Conservation (phyloP, 2,888 invertebrate genomes). For the Eubasilissa splendida region DNA sequence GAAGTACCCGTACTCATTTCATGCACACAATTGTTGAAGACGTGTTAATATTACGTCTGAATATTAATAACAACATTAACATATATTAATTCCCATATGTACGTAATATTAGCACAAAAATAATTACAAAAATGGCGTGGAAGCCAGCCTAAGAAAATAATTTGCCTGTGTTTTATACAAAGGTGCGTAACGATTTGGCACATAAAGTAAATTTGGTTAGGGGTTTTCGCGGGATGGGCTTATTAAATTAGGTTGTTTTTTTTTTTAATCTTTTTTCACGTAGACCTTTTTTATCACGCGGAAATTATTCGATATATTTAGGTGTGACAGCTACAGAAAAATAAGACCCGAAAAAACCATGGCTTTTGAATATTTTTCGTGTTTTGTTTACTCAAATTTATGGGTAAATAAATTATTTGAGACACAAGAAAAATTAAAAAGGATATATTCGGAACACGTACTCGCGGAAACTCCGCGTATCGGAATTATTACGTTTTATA, state of each 20-base stretch:
- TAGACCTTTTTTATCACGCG: constrained; percentile 45
- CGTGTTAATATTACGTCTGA: too few species aligned
- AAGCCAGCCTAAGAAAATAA: neutral
- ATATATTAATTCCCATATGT: too few species aligned
- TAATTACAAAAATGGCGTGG: neutral
- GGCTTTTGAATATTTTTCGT: constrained; percentile 9
- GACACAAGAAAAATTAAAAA: constrained; percentile 24
- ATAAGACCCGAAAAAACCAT: constrained; percentile 36
- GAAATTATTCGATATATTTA: constrained; percentile 45
- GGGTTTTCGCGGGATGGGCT: constrained; percentile 36
- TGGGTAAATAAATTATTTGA: constrained; percentile 37
- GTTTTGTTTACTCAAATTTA: constrained; percentile 36
- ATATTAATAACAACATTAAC: too few species aligned
- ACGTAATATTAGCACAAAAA: neutral
- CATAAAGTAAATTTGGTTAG: constrained; percentile 46
- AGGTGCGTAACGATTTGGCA: constrained; percentile 51
- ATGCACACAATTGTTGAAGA: too few species aligned
- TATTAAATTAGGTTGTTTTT: constrained; percentile 45
- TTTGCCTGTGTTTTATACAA: constrained; percentile 32
- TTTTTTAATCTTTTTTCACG: constrained; percentile 36
- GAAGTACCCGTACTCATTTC: too few species aligned
- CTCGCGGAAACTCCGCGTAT: too few species aligned
- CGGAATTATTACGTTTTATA: too few species aligned
- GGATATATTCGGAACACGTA: neutral
- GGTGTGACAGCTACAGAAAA: constrained; percentile 34